These are phyloP conservation scores for Eristalis arbustorum DNA, from an alignment of 2,888 invertebrate species.

Conservation along the genomic window DNA sequence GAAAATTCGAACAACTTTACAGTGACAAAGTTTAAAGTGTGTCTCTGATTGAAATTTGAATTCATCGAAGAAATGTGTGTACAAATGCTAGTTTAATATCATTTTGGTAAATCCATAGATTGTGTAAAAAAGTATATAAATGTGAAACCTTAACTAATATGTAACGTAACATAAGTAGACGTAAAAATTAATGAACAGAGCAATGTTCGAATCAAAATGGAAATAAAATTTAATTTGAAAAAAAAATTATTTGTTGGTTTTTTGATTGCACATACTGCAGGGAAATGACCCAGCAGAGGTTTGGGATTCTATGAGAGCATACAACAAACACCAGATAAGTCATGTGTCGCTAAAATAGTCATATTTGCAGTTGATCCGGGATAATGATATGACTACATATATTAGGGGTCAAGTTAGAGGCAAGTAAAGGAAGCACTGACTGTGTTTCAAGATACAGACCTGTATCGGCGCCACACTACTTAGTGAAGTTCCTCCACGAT, in stretches of 20 bases:
- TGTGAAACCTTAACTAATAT: neutral
- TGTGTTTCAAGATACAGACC: too few relatives aligned
- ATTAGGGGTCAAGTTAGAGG: too few relatives aligned
- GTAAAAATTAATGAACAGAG: neutral
- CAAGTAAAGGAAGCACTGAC: too few relatives aligned
- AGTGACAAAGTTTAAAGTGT: neutral
- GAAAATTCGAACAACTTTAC: neutral
- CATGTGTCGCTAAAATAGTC: too few relatives aligned
- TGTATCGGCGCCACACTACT: too few relatives aligned
- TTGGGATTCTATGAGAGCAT: too few relatives aligned
- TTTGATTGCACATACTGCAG: too few relatives aligned
- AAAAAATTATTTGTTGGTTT: neutral
- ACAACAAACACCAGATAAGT: too few relatives aligned
- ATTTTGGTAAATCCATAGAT: conserved; percentile 16
- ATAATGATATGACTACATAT: too few relatives aligned
- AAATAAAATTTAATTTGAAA: neutral
- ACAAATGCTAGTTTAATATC: conserved; percentile 31
- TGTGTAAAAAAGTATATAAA: conserved; percentile 5
- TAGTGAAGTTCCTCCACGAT: too few relatives aligned
- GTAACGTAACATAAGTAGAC: neutral
- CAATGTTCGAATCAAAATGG: neutral
- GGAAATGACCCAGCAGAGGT: too few relatives aligned
- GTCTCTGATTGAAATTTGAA: neutral
- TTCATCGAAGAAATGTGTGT: conserved; percentile 12
- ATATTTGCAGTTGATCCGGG: too few relatives aligned